Conservation (phyloP, 2,888 invertebrate species). For the Caenorhabditis sp. region DNA sequence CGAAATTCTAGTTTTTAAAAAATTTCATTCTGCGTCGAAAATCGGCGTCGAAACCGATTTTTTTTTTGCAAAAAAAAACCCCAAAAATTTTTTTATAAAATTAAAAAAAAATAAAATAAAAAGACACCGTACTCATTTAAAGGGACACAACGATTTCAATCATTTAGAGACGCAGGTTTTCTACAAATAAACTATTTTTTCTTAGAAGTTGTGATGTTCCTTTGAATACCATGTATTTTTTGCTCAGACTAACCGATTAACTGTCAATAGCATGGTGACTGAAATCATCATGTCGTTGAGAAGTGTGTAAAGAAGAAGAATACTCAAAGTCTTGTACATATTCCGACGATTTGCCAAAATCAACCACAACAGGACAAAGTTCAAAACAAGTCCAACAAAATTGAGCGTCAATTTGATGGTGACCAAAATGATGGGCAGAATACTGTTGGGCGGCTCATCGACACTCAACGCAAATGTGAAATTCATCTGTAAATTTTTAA, state of each 20-base stretch:
- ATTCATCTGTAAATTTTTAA: not conserved
- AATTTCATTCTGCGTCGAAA: too few relatives aligned
- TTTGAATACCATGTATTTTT: not conserved
- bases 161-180: too few relatives aligned
- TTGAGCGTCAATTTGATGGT: constrained; percentile 25
- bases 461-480: not conserved
- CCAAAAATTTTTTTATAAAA: too few relatives aligned
- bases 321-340: constrained; percentile 30
- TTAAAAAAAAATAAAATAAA: too few relatives aligned
- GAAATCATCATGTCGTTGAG: constrained; percentile 33
- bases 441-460: constrained; percentile 3
- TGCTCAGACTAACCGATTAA: constrained; percentile 16
- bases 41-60: too few relatives aligned
- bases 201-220: too few relatives aligned
- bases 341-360: constrained; percentile 23
- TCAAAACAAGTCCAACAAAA: constrained; percentile 20
- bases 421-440: constrained; percentile 12
- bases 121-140: too few relatives aligned
- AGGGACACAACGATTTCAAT: too few relatives aligned
- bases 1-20: too few relatives aligned
- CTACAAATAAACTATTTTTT: not conserved
- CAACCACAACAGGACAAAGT: constrained; percentile 22
- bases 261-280: constrained; percentile 16
- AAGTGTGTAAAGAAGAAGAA: constrained; percentile 25
- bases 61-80: too few relatives aligned